Base-by-base conservation (phyloP, 2,797 vertebrate genomes). In the Schizopygopsis pylzovi region DNA sequence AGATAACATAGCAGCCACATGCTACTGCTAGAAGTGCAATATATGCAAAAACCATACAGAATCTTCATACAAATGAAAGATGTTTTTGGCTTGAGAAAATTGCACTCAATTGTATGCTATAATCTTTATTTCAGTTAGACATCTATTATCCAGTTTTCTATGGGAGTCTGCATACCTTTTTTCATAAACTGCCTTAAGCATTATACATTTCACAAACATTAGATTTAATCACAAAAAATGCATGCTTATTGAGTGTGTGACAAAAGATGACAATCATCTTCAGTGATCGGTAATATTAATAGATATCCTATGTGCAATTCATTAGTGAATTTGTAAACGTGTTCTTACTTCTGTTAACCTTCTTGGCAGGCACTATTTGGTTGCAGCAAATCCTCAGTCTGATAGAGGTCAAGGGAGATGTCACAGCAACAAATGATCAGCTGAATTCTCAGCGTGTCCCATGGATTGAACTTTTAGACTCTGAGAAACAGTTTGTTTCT, bases 321-420 rank as follows among this genome's bases (percentile, higher is more conserved):
- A 41, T 41, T n/a, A 25, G 22, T 61, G 11, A 16, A 25, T 79
- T 45, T 65, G 16, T 45, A 79, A 79, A 47, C 10, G 0, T 45
- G 18, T 52, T 47, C 6, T 16, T 41, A 18, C 20, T 72, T 39
- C 28, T 80, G 47, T n/a, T 67, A 20, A 39, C 47, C 22, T 2
- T 65, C 8, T 49, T 76, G 20, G 25, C 90, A 95, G 94, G 94
- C 2, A 94, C 94, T 4, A 92, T 93, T 83, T 95, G 93, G 93
- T 90, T 94, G 92, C 94, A 94, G 88, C 93, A 95, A 88, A 94
- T 95, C 63, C 79, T 95, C 28, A 84, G 89, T 81, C 87, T 93
- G 43, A 89, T 94, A 0, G 88, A 93, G 82, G 87, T 88, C 1
- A 91, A 93, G 77, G 93, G 93, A 6, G 90, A 94, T 13, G 20